Evolutionary conservation across 2,888 invertebrate species (phyloP).

Genomic region (Oscheius myriophilus): DNA sequence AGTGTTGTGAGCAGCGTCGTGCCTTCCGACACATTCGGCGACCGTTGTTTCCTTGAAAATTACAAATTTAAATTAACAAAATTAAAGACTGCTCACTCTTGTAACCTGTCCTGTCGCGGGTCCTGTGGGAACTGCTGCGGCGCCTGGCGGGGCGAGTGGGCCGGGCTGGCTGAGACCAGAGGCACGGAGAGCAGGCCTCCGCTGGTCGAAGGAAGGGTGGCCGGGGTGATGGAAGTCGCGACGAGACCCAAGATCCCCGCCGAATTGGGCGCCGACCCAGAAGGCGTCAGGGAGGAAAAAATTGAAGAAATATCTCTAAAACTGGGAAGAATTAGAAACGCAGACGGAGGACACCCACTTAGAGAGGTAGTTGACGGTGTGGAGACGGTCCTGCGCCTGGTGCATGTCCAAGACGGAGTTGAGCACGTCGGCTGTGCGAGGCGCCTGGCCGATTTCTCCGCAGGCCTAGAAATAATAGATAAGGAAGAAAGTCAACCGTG

Average conservation of each 20-base stretch:
- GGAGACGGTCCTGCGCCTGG: conserved; percentile 47
- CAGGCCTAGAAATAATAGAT: conserved; percentile 13
- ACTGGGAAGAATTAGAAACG: not conserved
- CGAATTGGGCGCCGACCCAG: conserved; percentile 55
- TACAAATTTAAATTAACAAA: too few species aligned
- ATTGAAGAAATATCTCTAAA: conserved; percentile 33
- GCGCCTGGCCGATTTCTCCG: conserved; percentile 47
- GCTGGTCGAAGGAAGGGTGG: conserved; percentile 37
- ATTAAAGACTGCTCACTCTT: too few species aligned
- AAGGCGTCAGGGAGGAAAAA: conserved; percentile 43
- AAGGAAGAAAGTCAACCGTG: not conserved
- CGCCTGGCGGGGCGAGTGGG: conserved; percentile 39
- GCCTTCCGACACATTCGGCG: conserved; percentile 2
- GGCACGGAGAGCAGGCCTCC: conserved; percentile 37
- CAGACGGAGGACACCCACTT: conserved; percentile 22
- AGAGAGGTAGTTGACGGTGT: conserved; percentile 49
- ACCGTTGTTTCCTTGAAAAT: conserved; percentile 5
- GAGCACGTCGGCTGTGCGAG: conserved; percentile 69
- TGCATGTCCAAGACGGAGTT: conserved; percentile 69
- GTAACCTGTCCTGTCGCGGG: too few species aligned
- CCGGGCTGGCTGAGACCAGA: conserved; percentile 33
- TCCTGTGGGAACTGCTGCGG: too few species aligned
- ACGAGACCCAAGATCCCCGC: conserved; percentile 48
- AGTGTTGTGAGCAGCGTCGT: not conserved
- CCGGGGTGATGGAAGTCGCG: not conserved